These are phyloP conservation scores for Lasioglossum leucozonium DNA, from an alignment of 2,888 invertebrate species.

Conservation along the genomic window DNA sequence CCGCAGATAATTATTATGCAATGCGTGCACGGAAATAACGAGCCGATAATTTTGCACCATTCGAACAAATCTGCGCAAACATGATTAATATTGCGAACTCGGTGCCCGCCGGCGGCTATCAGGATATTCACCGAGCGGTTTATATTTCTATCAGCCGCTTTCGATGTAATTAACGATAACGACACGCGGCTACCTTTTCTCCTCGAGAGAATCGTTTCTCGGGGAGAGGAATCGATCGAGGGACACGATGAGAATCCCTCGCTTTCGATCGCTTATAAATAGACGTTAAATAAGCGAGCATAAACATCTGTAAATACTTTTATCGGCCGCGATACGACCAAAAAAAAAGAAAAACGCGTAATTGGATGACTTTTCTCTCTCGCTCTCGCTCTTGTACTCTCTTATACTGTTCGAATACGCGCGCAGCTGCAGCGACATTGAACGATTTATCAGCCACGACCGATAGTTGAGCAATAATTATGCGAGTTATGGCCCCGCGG, in stretches of 20 bases:
- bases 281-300: slow-evolving; percentile 12
- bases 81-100: slow-evolving; percentile 58
- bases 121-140: slow-evolving; percentile 37
- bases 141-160: slow-evolving; percentile 24
- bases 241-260: neutral
- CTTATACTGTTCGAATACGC: neutral
- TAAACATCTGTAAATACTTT: slow-evolving; percentile 40
- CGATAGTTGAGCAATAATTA: slow-evolving; percentile 52
- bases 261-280: slow-evolving; percentile 13
- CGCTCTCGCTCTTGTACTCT: neutral
- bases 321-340: slow-evolving; percentile 20
- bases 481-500: slow-evolving; percentile 34
- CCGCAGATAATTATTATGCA: slow-evolving; percentile 64
- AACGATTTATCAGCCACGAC: slow-evolving; percentile 49
- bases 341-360: slow-evolving; percentile 5
- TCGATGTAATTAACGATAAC: slow-evolving; percentile 40
- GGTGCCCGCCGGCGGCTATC: slow-evolving; percentile 30
- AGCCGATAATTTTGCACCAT: slow-evolving; percentile 58
- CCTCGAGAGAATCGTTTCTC: neutral
- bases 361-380: slow-evolving; percentile 16
- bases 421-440: slow-evolving; percentile 28
- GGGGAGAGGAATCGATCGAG: neutral
- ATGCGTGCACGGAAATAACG: slow-evolving; percentile 59
- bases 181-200: neutral
- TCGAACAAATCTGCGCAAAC: slow-evolving; percentile 62